Evolutionary conservation across 2,888 invertebrate species (phyloP), one percentile per base, ranked within the genome.

Genomic region (Tetragonula carbonaria): DNA sequence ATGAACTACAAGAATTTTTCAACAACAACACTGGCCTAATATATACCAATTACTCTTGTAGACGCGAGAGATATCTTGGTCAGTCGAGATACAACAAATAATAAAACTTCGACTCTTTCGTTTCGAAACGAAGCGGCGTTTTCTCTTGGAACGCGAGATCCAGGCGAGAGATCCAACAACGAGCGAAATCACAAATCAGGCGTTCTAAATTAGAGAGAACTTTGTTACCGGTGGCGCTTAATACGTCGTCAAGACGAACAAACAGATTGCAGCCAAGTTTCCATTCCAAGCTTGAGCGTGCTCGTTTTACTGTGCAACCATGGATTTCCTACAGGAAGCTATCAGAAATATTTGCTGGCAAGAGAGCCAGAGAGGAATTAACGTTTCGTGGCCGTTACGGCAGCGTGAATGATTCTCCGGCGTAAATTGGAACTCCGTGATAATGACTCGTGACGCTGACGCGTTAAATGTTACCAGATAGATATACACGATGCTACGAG

Each of bases 381-480:
- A 70, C 53, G 71, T 14, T n/a, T 51, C n/a, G n/a, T 16, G 55
- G 33, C 63, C 38, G 51, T 68, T 63, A 68, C 68, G 33, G 50
- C 28, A 4, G 53, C 45, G 65, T 71, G 55, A 74, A 82, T 66
- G 74, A 71, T 45, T 57, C 45, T 8, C 55, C 57, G 38, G 18
- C 50, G 59, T 66, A 70, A 77, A 80, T 77, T 72, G 23, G 28
- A 66, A 38, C 33, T 33, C 38, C 51, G 21, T 59, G 80, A 82
- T 66, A 74, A 59, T 74, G 72, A 66, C n/a, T 66, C 77, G 23
- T 8, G 45, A 18, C 13, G 28, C 18, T 28, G 45, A 18, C 70
- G 63, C 28, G 65, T 80, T 80, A 82, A 80, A 80, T 74, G 59
- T 66, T 82, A 80, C 59, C 28, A n/a, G 45, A 45, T 45, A 8